Base-by-base conservation (phyloP, 2,888 invertebrate genomes). In the Sarcophaga carnaria region DNA sequence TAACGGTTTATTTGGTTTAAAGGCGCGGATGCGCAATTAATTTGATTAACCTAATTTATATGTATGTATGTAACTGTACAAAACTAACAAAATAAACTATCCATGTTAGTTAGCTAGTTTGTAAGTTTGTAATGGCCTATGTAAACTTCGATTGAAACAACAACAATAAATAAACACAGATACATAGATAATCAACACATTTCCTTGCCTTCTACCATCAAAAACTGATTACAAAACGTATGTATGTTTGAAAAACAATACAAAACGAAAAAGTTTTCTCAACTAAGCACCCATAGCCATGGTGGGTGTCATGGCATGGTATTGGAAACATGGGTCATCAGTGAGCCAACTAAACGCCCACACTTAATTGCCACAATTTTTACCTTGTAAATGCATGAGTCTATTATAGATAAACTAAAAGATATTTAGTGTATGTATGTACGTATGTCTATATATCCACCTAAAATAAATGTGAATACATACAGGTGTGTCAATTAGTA, bases 11-110 rank as follows among this genome's bases (percentile, higher is more conserved):
- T 84, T 87, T 84, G 76, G 72, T 81, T 77, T 82, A 71, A 88
- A 89, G 91, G 92, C 88, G 92, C 90, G 91, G 90, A 89, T 89
- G 88, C 87, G 89, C 89, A 89, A 90, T 91, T 91, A 91, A 92
- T 92, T 92, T 91, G 90, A 92, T 92, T 92, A 92, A 91, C 90
- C 89, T 88, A 90, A 89, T 91, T 91, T 86, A 63, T 54, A 62
- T 37, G 22, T 22, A 22, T 1, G 25, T 25, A 25, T 37, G 37
- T 37, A 37, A 45, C 54, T 70, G 47, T 27, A 59, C 60, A 64
- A 81, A 71, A 69, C 67, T 71, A 6, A 22, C 20, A 37, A 20
- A 14, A 8, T 2, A 47, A 54, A 54, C 54, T 66, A 54, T 5
- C 27, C 22, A 75, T 37, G 37, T 37, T 37, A 37, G 37, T 10